Evolutionary conservation across 2,888 invertebrate genomes (phyloP), one percentile per base, ranked within the genome.

Genomic region (Stegana nigrithorax): DNA sequence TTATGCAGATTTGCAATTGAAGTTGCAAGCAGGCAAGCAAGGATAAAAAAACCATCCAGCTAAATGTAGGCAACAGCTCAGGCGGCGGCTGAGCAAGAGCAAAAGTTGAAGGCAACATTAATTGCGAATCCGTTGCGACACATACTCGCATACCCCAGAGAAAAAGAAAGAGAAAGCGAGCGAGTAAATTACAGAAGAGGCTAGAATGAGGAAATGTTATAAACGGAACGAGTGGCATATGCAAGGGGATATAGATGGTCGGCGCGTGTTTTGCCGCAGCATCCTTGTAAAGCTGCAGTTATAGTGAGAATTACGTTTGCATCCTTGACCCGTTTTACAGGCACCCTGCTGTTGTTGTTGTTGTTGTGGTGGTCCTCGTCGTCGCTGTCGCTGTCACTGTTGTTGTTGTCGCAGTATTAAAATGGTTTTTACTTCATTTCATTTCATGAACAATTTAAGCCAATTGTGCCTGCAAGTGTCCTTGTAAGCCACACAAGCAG

Each of bases 381-480:
- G 8, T 39, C 39, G 14, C 2, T 17, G 39, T 39, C 39, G 10
- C 2, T 17, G 39, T 32, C 39, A 36, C 14, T 51, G 67, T 62
- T 67, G 74, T 70, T 19, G 72, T 56, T 61, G 73, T 71, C 73
- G 72, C 78, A 79, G 75, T 72, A 76, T 76, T 73, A 79, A 79
- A 76, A 76, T 75, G 75, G 69, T 73, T 73, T 76, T 75, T 75
- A 67, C 77, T 76, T 76, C 75, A 75, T 75, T 75, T 80, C 79
- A 79, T 77, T 76, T 76, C 80, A 76, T 76, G 78, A 76, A 79
- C 75, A 76, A 76, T 76, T 76, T 76, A 76, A 76, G 78, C 75
- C 80, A 76, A 76, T 76, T 79, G 80, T 78, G 56, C 56, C 51
- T 47, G 36, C 59, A 36, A 63, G 63, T 67, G 76, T 71, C 73